These are phyloP conservation scores for Reinhardtius hippoglossoides DNA, from an alignment of 2,113 vertebrate genomes.

Conservation along the genomic window DNA sequence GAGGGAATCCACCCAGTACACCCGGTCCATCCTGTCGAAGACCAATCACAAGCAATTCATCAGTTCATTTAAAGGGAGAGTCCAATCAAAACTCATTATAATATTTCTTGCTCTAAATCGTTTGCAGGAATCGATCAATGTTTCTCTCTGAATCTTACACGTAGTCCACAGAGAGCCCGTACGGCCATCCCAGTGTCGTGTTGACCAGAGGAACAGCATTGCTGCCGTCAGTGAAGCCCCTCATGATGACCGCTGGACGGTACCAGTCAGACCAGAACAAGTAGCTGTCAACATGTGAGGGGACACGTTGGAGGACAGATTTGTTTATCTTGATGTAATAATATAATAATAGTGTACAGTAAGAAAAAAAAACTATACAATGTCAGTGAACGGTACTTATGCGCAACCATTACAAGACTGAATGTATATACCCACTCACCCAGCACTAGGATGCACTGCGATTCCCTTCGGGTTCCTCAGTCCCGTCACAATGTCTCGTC, in stretches of 20 bases:
- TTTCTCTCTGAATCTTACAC: slow-evolving; percentile 47
- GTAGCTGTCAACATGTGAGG: slow-evolving; percentile 55
- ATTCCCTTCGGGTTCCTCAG: slow-evolving; percentile 75
- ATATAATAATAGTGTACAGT: not conserved
- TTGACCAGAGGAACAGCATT: slow-evolving; percentile 77
- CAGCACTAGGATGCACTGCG: slow-evolving; percentile 75
- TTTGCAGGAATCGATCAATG: not conserved
- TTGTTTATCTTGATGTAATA: not conserved
- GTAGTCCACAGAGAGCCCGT: slow-evolving; percentile 76
- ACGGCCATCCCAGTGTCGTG: slow-evolving; percentile 76
- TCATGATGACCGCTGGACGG: slow-evolving; percentile 79
- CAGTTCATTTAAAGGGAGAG: not conserved
- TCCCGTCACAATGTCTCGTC: slow-evolving; percentile 70
- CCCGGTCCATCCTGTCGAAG: slow-evolving; percentile 62
- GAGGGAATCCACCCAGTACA: slow-evolving; percentile 80
- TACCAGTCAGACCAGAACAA: slow-evolving; percentile 81
- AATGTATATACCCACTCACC: slow-evolving; percentile 60
- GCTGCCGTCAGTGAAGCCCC: slow-evolving; percentile 74
- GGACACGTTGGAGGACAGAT: not conserved
- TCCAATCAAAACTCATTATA: too few relatives aligned
- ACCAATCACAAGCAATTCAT: slow-evolving; percentile 5
- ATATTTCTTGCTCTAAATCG: not conserved
- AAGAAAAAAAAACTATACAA: not conserved
- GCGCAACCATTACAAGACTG: too few relatives aligned
- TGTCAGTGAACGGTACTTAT: too few relatives aligned